A percentile compares a stretch with the other conserved stretches of the same genome.
Evolutionary conservation across 1,140 invertebrate species (phyloP).

Genomic region (Drosophila simulans): DNA sequence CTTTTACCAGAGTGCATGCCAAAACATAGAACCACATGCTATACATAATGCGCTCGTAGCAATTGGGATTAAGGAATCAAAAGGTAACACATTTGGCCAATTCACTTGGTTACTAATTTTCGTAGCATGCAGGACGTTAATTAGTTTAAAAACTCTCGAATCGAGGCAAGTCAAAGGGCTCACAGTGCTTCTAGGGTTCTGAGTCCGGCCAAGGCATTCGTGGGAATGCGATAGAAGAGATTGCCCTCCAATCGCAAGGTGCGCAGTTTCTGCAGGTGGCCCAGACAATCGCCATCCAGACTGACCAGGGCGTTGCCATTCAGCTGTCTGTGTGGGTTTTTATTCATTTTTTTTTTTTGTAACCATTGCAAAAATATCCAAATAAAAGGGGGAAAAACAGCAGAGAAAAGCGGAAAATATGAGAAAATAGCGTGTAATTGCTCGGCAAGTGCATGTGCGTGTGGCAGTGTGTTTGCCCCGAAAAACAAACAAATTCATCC

Average conservation of each 20-base stretch:
- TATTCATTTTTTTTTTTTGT: not conserved
- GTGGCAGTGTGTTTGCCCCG: constrained; percentile 32
- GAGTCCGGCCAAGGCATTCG: constrained; percentile 87
- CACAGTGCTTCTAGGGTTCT: constrained; percentile 88
- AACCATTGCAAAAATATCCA: constrained; percentile 48
- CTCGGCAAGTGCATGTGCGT: constrained; percentile 34
- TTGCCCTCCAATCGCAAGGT: constrained; percentile 89
- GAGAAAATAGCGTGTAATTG: constrained; percentile 73
- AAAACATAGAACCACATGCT: constrained; percentile 25
- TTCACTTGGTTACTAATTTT: constrained; percentile 19
- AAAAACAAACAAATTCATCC: constrained; percentile 58
- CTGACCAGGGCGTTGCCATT: constrained; percentile 88
- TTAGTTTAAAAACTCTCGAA: constrained; percentile 16
- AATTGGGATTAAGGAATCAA: constrained; percentile 17
- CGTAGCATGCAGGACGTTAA: constrained; percentile 23
- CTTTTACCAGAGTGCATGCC: constrained; percentile 28
- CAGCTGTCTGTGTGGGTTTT: constrained; percentile 86
- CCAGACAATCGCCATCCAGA: constrained; percentile 86
- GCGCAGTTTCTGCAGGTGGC: constrained; percentile 86
- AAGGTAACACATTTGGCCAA: constrained; percentile 13
- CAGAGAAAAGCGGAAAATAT: constrained; percentile 59
- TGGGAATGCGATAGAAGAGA: constrained; percentile 87
- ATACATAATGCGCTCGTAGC: constrained; percentile 8
- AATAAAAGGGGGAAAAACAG: constrained; percentile 51
- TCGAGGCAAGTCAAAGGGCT: constrained; percentile 84